Percentiles rank a stretch among this genome's conserved stretches.
Evolutionary conservation across 2,888 invertebrate species (phyloP).

Genomic region (Phragmatobia fuliginosa): DNA sequence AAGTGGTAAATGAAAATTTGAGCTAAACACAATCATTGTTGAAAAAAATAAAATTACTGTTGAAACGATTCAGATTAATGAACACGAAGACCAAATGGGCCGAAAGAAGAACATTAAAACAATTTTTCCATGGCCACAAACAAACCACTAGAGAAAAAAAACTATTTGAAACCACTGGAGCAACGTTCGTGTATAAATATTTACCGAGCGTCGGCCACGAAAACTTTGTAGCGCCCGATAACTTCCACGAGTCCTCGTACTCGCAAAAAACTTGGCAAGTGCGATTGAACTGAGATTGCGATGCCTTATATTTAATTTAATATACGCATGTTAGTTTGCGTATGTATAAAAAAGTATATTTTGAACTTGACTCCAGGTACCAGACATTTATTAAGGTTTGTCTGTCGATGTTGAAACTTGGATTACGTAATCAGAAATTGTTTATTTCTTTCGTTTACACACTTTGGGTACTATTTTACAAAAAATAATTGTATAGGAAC

Average conservation of each 20-base stretch:
- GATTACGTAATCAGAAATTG: background rate
- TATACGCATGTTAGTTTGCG: background rate
- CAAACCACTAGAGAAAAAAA: slow-evolving; percentile 71
- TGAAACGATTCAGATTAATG: slow-evolving; percentile 59
- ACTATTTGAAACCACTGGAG: slow-evolving; percentile 65
- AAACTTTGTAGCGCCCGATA: slow-evolving; percentile 76
- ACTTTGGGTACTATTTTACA: background rate
- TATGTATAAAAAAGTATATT: background rate
- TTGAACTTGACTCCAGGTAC: background rate
- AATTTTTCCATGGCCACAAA: slow-evolving; percentile 70
- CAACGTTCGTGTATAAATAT: slow-evolving; percentile 79
- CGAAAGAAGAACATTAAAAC: slow-evolving; percentile 61
- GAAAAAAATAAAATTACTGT: slow-evolving; percentile 50
- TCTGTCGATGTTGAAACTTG: background rate
- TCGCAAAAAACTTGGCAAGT: slow-evolving; percentile 65
- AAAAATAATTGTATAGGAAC: background rate
- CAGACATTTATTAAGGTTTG: background rate
- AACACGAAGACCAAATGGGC: slow-evolving; percentile 53
- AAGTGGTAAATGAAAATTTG: background rate
- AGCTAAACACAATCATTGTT: slow-evolving; percentile 43
- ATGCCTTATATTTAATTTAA: slow-evolving; percentile 13
- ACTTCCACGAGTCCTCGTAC: slow-evolving; percentile 67
- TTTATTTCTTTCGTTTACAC: background rate
- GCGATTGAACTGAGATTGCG: slow-evolving; percentile 15
- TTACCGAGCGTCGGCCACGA: slow-evolving; percentile 73